Conservation (phyloP, 2,888 invertebrate genomes). For the Pristionchus japonicus region DNA sequence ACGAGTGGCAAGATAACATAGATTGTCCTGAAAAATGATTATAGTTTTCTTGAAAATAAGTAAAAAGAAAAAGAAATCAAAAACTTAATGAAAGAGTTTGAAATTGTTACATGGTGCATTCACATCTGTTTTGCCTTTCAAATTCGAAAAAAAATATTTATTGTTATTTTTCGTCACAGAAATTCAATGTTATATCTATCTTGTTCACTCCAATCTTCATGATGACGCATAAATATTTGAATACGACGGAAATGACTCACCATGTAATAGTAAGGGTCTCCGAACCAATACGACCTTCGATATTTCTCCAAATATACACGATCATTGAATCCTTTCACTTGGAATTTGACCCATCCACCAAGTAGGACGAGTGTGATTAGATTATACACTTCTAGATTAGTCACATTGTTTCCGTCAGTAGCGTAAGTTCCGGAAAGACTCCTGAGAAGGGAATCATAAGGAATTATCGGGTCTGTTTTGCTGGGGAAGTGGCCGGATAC, state of each 20-base stretch:
- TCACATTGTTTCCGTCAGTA: slow-evolving; percentile 66
- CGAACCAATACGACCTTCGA: slow-evolving; percentile 72
- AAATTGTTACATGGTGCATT: no score
- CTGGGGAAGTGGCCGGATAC: not conserved
- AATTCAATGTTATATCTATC: not conserved
- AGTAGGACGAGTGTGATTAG: slow-evolving; percentile 69
- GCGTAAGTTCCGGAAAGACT: slow-evolving; percentile 65
- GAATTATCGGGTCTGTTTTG: slow-evolving; percentile 28
- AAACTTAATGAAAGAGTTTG: no score
- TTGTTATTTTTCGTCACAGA: not conserved
- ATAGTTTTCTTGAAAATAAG: no score
- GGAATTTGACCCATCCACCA: slow-evolving; percentile 66
- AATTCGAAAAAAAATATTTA: no score
- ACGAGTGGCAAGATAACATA: slow-evolving; percentile 69
- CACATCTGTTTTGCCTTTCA: no score
- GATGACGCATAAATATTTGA: not conserved
- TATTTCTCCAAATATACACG: slow-evolving; percentile 70
- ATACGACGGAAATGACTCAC: slow-evolving; percentile 51
- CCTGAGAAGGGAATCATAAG: no score
- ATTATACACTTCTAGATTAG: slow-evolving; percentile 65
- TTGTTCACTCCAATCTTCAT: not conserved
- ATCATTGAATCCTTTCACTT: slow-evolving; percentile 69
- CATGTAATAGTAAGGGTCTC: slow-evolving; percentile 70
- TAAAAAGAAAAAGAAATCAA: no score
- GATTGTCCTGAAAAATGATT: slow-evolving; percentile 73